Evolutionary conservation across 1,140 invertebrate genomes (phyloP), one percentile per base, ranked within the genome.

Genomic region (Bombyx mori): DNA sequence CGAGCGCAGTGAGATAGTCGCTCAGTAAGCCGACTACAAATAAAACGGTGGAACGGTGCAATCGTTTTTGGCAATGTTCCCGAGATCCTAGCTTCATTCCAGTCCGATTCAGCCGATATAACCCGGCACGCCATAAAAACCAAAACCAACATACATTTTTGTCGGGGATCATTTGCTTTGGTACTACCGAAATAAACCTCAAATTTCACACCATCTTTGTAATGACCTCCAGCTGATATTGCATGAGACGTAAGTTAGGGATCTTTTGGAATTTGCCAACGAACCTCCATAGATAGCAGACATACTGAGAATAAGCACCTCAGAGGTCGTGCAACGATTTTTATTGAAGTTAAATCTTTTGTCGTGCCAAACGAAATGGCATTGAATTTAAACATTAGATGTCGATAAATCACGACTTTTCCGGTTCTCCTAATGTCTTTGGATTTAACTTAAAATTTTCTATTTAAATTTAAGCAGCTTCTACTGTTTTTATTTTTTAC

Each of bases 1-100:
- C 51, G 58, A 26, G 52, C 26, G 57, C 50, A 65, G 53, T 60
- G 59, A 60, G 58, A 69, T 68, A 67, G 66, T 68, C 71, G 65
- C 57, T 65, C 57, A 63, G 65, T 71, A 68, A 68, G 62, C 64
- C 65, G 62, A 63, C 60, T 68, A 66, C 60, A 72, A 75, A 73
- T 71, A 71, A 70, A 73, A 66, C 62, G 61, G 60, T 54, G 57
- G 58, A 67, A 70, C 67, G 61, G 58, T 60, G 53, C 61, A 57
- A 70, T 69, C 63, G 65, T 61, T 77, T 76, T 75, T 79, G 77
- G 77, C 77, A 69, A 35, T 52, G 55, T 57, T 75, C 77, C 77
- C 67, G 61, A 57, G 35, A 52, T 62, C 60, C 68, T 63, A 69
- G 65, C 35, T 56, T 73, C 73, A 73, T 71, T 68, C 59, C 56